phyloP scores from a whole-genome alignment of 2,888 invertebrate genomes.

The Seira sanloemensis region DNA sequence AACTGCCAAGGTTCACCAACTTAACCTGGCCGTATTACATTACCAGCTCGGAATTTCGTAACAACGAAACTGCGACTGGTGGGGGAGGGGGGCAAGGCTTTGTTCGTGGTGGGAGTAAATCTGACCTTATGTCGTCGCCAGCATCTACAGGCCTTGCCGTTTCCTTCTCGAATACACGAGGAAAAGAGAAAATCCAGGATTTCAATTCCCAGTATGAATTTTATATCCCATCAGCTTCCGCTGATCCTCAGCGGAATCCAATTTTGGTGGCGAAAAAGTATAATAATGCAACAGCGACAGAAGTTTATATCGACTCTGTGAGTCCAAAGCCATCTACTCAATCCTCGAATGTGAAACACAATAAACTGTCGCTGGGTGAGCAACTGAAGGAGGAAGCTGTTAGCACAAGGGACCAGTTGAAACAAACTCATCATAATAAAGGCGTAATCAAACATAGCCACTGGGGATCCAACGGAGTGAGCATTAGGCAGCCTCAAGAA shows the following conservation, averaged over 20 bases:
- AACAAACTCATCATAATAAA: conserved; percentile 47
- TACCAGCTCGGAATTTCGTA: neutral
- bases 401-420: conserved; percentile 11
- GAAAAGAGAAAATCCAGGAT: neutral
- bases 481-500: conserved; percentile 26
- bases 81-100: neutral
- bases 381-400: neutral
- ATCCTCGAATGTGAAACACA: neutral
- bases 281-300: conserved; percentile 36
- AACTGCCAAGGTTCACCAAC: conserved; percentile 45
- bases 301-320: conserved; percentile 14
- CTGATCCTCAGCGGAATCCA: conserved; percentile 45
- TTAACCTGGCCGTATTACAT: conserved; percentile 51
- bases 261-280: conserved; percentile 45
- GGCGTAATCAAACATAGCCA: conserved; percentile 51
- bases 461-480: conserved; percentile 53
- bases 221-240: conserved; percentile 55
- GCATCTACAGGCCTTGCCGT: conserved; percentile 31
- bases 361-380: neutral
- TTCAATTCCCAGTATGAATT: conserved; percentile 37
- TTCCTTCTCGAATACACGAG: conserved; percentile 28
- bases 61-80: neutral
- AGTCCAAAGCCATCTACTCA: conserved; percentile 8
- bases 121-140: neutral
- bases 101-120: neutral